Evolutionary conservation across 2,113 vertebrate species (phyloP), one percentile per base, ranked within the genome.

Genomic region (Ptyas mucosa): DNA sequence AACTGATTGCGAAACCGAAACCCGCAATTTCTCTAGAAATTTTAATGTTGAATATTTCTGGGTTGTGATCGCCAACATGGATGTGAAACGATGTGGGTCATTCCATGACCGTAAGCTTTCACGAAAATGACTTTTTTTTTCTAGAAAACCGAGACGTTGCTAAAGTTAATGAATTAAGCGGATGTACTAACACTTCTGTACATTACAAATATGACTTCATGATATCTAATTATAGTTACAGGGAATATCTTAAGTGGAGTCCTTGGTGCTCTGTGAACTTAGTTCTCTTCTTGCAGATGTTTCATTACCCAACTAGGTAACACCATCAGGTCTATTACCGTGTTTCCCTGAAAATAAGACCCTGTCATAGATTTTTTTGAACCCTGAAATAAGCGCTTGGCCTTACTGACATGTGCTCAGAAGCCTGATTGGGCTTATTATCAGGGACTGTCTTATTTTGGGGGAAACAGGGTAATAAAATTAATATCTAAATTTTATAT

Each of bases 1-100:
- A 95, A 52, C 93, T 96, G 94, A 96, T 97, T 97, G 94, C 95
- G 93, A 93, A 58, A 94, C 34, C 43, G 10, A 94, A 95, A 90
- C 94, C 93, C 93, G 21, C 61, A 95, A 5, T 64, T 93, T 95
- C 81, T 34, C 93, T 2, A 29, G 39, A 85, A 89, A 85, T 95
- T 91, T 95, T 58, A 92, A 88, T 93, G 93, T 92, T 93, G 92
- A 55, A 94, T 93, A 54, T 93, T 14, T 52, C 2, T 52, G n/a
- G 64, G 5, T n/a, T 94, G 87, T 95, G 94, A 94, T 95, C 91
- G 3, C 96, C 61, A 54, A 53, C 81, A 88, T 90, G 90, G 95
- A 90, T 92, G 94, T 94, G 94, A 95, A 94, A 61, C 14, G 34
- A 20, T 91, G 9, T 34, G 58, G 88, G 92, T 85, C 49, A 92